phyloP scores from a whole-genome alignment of 2,888 invertebrate genomes.

The Diarsia mendica region DNA sequence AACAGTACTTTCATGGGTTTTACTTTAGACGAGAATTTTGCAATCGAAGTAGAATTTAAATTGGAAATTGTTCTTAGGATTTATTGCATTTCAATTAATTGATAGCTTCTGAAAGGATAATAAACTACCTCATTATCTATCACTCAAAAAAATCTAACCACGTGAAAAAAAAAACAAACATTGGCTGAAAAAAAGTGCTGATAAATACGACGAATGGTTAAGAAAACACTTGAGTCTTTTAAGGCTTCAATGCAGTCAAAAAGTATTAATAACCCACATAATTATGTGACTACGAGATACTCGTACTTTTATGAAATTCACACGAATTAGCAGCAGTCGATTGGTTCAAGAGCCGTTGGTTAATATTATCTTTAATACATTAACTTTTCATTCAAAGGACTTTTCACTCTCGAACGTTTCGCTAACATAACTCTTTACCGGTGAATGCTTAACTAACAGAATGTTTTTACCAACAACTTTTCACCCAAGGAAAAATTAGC shows the following conservation, averaged over 20 bases:
- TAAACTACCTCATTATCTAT: not conserved
- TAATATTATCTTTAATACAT: no score
- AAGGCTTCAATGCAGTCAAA: not conserved
- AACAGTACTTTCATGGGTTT: slow-evolving; percentile 19
- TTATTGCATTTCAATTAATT: not conserved
- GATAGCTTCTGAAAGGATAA: not conserved
- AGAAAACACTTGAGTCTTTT: not conserved
- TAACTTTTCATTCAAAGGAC: no score
- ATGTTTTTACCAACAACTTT: no score
- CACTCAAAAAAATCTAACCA: not conserved
- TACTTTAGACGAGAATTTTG: slow-evolving; percentile 1
- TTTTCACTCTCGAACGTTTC: no score
- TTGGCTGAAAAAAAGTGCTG: not conserved
- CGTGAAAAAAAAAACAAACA: not conserved
- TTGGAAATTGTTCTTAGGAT: not conserved
- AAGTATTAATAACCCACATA: not conserved
- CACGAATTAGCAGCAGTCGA: no score
- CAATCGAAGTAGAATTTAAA: not conserved
- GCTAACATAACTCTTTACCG: no score
- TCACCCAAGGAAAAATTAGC: no score
- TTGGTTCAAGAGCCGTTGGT: no score
- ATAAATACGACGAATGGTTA: not conserved
- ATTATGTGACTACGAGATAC: not conserved
- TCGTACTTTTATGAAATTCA: not conserved
- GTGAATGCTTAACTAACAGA: no score